These are phyloP conservation scores for Taphrorychus bicolor DNA, from an alignment of 2,888 invertebrate genomes.

Conservation along the genomic window DNA sequence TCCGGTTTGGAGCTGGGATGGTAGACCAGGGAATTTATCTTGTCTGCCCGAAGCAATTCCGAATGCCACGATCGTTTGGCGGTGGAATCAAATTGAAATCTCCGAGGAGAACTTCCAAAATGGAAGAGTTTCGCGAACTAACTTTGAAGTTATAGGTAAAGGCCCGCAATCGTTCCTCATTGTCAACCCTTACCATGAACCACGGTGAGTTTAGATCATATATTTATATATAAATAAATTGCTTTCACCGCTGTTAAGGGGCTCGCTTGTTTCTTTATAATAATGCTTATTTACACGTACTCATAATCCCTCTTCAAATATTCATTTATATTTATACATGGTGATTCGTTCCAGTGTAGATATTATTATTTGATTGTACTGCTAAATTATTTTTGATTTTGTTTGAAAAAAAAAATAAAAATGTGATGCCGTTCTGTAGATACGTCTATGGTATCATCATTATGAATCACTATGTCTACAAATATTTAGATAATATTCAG, in stretches of 20 bases:
- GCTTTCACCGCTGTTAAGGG: too few species aligned
- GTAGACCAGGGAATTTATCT: conserved; percentile 80
- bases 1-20: conserved; percentile 85
- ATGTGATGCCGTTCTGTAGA: too few species aligned
- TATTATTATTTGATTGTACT: too few species aligned
- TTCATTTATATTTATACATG: too few species aligned
- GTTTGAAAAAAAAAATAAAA: too few species aligned
- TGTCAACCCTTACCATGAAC: conserved; percentile 71
- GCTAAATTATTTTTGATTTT: too few species aligned
- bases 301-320: too few species aligned
- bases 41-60: conserved; percentile 88
- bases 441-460: too few species aligned
- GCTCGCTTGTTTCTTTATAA: neutral
- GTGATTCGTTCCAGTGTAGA: too few species aligned
- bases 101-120: conserved; percentile 41
- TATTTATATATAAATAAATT: neutral
- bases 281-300: too few species aligned
- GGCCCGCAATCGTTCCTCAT: conserved; percentile 77
- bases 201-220: conserved; percentile 49
- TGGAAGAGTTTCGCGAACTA: conserved; percentile 25
- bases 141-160: conserved; percentile 53
- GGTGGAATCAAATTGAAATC: conserved; percentile 59
- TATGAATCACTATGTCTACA: too few species aligned
- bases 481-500: too few species aligned
- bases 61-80: conserved; percentile 91